Conservation (phyloP, 2,113 vertebrate genomes). For the Mungos mungo region DNA sequence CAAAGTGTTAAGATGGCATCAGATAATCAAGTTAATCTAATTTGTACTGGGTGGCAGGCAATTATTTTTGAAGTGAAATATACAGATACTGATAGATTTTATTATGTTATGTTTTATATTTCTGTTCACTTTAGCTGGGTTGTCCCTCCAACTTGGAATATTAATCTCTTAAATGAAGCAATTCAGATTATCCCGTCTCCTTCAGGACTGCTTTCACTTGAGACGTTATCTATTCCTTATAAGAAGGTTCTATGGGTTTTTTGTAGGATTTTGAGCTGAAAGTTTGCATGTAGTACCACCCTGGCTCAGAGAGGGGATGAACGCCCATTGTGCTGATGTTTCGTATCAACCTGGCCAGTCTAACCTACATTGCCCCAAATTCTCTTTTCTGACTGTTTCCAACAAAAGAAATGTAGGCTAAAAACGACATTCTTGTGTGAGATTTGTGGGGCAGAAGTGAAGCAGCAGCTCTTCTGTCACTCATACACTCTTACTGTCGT, state of each 20-base stretch:
- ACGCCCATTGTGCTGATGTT: not conserved
- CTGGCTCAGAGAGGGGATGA: not conserved
- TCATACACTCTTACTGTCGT: not conserved
- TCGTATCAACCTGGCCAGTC: not conserved
- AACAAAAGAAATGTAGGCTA: not conserved
- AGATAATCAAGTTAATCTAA: not conserved
- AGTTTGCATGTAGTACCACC: not conserved
- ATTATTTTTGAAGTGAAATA: not conserved
- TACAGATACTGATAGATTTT: not conserved
- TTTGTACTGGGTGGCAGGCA: not conserved
- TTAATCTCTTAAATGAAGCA: not conserved
- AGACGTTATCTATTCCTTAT: not conserved
- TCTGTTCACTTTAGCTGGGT: not conserved
- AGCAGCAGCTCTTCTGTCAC: not conserved
- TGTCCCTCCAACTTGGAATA: not conserved
- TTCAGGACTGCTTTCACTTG: not conserved
- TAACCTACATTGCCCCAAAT: not conserved
- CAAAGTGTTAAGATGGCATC: not conserved
- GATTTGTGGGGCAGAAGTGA: not conserved
- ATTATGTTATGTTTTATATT: not conserved
- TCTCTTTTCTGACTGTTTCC: not conserved
- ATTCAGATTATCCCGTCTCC: not conserved
- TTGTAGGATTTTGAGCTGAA: not conserved
- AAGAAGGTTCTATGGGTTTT: not conserved
- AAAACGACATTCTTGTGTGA: not conserved